These are phyloP conservation scores for Sebastes dallii DNA, from an alignment of 2,797 vertebrate genomes.

Conservation along the genomic window DNA sequence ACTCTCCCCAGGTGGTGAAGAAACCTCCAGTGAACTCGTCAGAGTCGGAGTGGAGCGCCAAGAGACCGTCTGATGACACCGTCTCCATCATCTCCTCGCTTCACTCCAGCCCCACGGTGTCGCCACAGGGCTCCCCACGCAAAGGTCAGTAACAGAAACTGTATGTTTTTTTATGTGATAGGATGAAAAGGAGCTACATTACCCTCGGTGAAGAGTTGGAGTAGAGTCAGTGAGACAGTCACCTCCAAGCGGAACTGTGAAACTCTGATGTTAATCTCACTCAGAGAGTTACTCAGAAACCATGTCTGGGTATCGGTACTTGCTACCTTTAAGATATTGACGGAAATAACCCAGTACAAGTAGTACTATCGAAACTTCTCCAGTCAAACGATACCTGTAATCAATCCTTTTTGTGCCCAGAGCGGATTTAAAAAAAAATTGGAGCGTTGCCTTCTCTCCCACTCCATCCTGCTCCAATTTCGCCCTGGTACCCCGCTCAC, in stretches of 20 bases:
- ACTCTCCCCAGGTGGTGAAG: constrained; percentile 85
- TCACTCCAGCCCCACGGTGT: constrained; percentile 91
- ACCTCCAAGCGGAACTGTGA: accelerated
- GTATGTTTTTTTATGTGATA: neutral
- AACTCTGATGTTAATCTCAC: no score
- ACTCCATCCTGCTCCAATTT: no score
- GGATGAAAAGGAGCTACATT: neutral
- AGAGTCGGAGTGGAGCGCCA: constrained; percentile 84
- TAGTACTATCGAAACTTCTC: no score
- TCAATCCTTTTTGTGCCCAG: no score
- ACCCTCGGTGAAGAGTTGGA: neutral
- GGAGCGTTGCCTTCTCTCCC: accelerated
- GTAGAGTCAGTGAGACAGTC: no score
- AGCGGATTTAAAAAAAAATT: accelerated
- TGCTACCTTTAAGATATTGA: no score
- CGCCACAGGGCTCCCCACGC: constrained; percentile 90
- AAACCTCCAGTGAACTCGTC: constrained; percentile 80
- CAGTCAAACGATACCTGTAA: no score
- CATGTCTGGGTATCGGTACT: no score
- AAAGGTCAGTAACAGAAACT: constrained; percentile 81
- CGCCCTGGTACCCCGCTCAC: no score
- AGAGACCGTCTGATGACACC: constrained; percentile 88
- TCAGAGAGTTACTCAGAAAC: no score
- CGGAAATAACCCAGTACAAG: no score
- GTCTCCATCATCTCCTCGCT: constrained; percentile 87